phyloP scores from a whole-genome alignment of 64 coral and sea anemone species.

The Stichodactyla mertensii region DNA sequence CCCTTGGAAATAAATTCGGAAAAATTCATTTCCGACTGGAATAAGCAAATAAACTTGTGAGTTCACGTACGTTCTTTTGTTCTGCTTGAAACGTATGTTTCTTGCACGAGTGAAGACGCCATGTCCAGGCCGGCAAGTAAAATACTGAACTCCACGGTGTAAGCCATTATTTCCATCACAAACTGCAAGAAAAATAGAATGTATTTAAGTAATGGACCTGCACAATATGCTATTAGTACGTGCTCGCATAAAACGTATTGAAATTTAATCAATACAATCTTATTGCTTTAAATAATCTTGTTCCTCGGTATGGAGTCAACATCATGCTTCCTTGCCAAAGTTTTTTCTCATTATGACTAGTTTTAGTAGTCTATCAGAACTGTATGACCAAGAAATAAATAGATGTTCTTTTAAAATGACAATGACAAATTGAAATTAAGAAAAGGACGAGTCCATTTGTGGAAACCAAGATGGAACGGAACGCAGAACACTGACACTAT shows the following conservation, averaged over 20 bases:
- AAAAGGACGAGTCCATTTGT: background rate
- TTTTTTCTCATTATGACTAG: background rate
- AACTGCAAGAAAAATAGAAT: slow-evolving; percentile 8
- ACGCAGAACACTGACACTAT: background rate
- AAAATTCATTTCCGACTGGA: too few relatives aligned
- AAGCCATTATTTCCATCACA: slow-evolving; percentile 69
- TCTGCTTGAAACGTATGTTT: slow-evolving; percentile 67
- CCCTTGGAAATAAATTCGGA: too few relatives aligned
- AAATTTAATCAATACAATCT: background rate
- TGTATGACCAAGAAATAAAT: background rate
- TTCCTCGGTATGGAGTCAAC: background rate
- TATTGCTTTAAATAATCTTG: background rate
- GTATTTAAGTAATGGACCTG: background rate
- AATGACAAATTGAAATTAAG: background rate
- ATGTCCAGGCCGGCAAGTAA: slow-evolving; percentile 58
- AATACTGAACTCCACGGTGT: slow-evolving; percentile 76
- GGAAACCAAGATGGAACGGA: background rate
- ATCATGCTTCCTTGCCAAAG: background rate
- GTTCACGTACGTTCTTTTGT: slow-evolving; percentile 60
- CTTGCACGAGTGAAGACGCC: slow-evolving; percentile 77
- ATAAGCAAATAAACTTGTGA: too few relatives aligned
- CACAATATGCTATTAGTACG: background rate
- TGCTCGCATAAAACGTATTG: background rate
- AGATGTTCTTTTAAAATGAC: background rate
- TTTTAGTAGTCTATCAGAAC: background rate